Conservation (phyloP, 2,113 vertebrate species). For the Falcunculus frontatus region DNA sequence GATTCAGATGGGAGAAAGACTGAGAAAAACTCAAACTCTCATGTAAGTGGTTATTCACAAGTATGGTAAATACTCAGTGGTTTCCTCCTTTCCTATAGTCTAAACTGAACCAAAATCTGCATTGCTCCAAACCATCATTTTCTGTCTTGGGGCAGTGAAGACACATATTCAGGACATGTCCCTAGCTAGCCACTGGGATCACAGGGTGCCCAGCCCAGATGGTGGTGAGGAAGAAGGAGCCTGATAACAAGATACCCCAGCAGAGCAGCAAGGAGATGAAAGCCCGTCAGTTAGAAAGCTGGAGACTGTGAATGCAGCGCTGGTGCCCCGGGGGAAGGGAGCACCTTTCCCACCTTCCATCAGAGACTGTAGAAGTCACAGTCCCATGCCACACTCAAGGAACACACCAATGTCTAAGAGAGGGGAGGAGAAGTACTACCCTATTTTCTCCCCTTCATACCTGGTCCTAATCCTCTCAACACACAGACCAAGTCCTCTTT, state of each 20-base stretch:
- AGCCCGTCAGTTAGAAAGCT: neutral
- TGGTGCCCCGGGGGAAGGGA: rapidly evolving
- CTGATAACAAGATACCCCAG: neutral
- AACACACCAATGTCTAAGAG: neutral
- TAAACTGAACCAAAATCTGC: neutral
- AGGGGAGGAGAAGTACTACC: neutral
- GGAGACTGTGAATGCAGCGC: rapidly evolving
- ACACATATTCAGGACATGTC: neutral
- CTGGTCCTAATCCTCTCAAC: neutral
- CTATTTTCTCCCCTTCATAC: neutral
- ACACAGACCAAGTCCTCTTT: neutral
- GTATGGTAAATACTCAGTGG: neutral
- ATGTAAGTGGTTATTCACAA: neutral
- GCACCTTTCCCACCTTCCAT: neutral
- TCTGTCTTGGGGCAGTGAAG: neutral
- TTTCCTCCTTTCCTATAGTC: neutral
- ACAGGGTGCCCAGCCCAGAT: neutral
- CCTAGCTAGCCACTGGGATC: neutral
- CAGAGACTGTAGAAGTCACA: neutral
- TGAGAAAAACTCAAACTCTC: neutral
- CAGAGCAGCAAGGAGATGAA: neutral
- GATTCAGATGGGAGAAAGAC: neutral
- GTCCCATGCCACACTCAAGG: neutral
- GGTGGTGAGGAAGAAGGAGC: neutral
- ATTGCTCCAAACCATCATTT: neutral